Evolutionary conservation across 92 coral and sea anemone genomes (phyloP), one percentile per base, ranked within the genome.

Genomic region (Zoanthus solanderi): DNA sequence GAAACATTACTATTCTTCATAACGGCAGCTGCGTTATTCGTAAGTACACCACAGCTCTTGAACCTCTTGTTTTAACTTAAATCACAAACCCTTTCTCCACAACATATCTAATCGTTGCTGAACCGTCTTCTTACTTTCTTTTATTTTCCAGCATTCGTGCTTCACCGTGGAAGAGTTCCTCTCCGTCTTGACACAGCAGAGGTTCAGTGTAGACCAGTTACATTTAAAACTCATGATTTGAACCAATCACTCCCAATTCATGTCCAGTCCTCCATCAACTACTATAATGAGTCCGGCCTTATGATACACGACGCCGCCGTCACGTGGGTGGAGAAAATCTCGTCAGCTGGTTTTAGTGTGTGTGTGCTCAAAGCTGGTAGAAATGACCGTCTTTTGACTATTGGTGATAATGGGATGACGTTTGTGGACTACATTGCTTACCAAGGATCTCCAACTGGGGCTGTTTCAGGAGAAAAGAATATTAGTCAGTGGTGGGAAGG

Each of bases 401-500:
- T 91, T 15, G 94, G 94, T 23, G 96, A 92, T 78, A 67, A 92
- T 17, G 96, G 96, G 76, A 84, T 89, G 71, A 92, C 94, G 23
- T 94, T 83, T 77, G 90, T 94, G 56, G 96, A 94, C 78, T 92
- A 89, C 68, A 84, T 94, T 3, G 93, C 93, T 30, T 94, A 92
- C 79, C 96, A 94, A 79, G 94, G 92, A 4, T 90, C 94, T 12
- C 96, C 96, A 0, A 44, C 78, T 60, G 96, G 93, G 14, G 90
- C 96, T 1, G 94, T 94, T 15, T 89, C 96, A 5, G 96, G 96
- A 1, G 93, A 94, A 9, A 93, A 89, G 92, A 28, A 67, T 53
- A 63, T 94, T 6, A 67, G 79, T 9, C 87, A 86, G 45, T 94
- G 96, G 96, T 94, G 96, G 96, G 96, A 94, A 83, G 96, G 96